Evolutionary conservation across 2,888 invertebrate species (phyloP), one percentile per base, ranked within the genome.

Genomic region (Homarus gammarus): DNA sequence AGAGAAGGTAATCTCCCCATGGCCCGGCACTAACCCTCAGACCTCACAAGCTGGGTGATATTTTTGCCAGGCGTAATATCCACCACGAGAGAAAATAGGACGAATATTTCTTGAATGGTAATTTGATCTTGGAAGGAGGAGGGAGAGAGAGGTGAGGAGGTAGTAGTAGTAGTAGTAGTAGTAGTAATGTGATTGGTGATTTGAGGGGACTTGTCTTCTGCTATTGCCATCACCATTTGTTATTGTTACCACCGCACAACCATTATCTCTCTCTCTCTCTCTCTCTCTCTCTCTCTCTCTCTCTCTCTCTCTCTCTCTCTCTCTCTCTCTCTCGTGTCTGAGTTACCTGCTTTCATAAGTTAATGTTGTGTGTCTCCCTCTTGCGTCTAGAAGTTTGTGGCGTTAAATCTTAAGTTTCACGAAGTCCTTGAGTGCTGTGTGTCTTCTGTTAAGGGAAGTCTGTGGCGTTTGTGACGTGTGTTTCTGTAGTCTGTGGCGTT

Each of bases 261-360:
- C 44, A 51, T 12, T 56, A 31, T 31, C 6, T 78, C 49, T 49
- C 31, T 44, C 27, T 10, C 49, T 49, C 77, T 31, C n/a, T 51
- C 22, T n/a, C 49, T 77, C 77, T 49, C 49, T 49, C 49, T 49
- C 49, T 77, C 77, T 3, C 49, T 77, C 77, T 49, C 49, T 49
- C 49, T 49, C 49, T 77, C 49, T 49, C 77, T 77, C 77, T 44
- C 27, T 77, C 77, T 44, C 49, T 77, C 49, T 77, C 77, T 77
- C 77, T 40, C 27, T 44, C 22, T 31, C 12, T 27, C 77, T 40
- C 33, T 51, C 33, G n/a, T n/a, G n/a, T n/a, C n/a, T n/a, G n/a
- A n/a, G n/a, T n/a, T n/a, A n/a, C n/a, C n/a, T n/a, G n/a, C n/a
- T n/a, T n/a, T n/a, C n/a, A n/a, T n/a, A n/a, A n/a, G n/a, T n/a